Evolutionary conservation across 2,113 vertebrate genomes (phyloP), one percentile per base, ranked within the genome.

Genomic region (Thomomys bottae): DNA sequence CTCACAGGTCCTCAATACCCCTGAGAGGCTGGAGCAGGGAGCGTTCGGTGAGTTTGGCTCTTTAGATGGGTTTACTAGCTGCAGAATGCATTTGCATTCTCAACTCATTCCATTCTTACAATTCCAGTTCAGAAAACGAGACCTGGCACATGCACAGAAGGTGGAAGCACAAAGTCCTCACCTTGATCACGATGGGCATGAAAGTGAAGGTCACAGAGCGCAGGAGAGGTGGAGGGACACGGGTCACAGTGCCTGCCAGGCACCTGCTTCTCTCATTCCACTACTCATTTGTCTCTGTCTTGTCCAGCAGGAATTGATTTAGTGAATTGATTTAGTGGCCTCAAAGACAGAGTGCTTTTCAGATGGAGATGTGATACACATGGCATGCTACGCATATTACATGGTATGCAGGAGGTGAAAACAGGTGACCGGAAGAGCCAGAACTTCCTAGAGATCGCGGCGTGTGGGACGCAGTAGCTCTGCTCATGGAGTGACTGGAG

Each of bases 211-310:
- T 71, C 68, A 30, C 20, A 5, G n/a, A 80, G 21, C 6, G 57
- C 34, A 72, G 23, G 20, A 3, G 57, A 18, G 59, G 14, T 54
- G 49, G 49, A 17, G 49, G 49, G 34, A 5, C 34, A n/a, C 5
- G 21, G 77, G n/a, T 42, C 2, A 0, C 12, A 20, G n/a, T 28
- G 54, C 21, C 18, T 66, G 36, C 49, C n/a, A 24, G 34, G 54
- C 34, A 23, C 21, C 80, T 1, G 0, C 28, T 24, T 38, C 34
- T 66, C 54, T 42, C 23, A 0, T 21, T 71, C 84, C 42, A 1
- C 12, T 64, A 8, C 40, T 73, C 64, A 18, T 73, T 63, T 54
- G 59, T 93, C 85, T 87, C 28, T n/a, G 64, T 88, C 87, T 77
- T 10, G 3, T 72, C 45, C 21, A 26, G 63, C 17, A 63, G 70